Base-by-base conservation (phyloP, 2,888 invertebrate species). In the Drosophila setosimentum region DNA sequence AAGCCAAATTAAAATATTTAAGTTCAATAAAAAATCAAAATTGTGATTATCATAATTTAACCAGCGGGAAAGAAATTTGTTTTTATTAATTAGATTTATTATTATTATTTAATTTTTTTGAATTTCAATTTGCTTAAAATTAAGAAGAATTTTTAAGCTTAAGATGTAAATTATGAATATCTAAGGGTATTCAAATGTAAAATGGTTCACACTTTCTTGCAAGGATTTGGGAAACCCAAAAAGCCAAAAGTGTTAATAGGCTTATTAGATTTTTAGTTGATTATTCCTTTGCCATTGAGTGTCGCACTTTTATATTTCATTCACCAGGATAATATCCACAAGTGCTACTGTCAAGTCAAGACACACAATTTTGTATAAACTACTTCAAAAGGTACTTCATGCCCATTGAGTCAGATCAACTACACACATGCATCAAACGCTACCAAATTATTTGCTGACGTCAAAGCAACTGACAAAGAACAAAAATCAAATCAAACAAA, bases 391-490 rank as follows among this genome's bases (percentile, higher is more conserved):
- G 35, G 37, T 65, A 37, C 45, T 45, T 16, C 27, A 66, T 66
- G 49, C 55, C 40, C 55, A 57, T 71, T 72, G 48, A 60, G 51
- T 70, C 51, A 32, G n/a, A 50, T 51, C 13, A 61, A 40, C 54
- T 30, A 32, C n/a, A 60, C 40, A 48, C n/a, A 29, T 27, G 30
- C 24, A 55, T 10, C 16, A 74, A 54, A 48, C n/a, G 10, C 32
- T 58, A 42, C 50, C 30, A 58, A 75, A 62, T 67, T 54, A 64
- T 67, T 21, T 53, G 63, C 70, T 86, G 87, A 83, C 83, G 87
- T 83, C 87, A 86, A 72, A 60, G 67, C 51, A 76, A 40, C 77
- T 74, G 74, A 71, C 77, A 80, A 57, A 70, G 67, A 57, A 45
- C 50, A 45, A 29, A 61, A 1, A 29, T 16, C 24, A 21, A 42